Evolutionary conservation across 2,113 vertebrate species (phyloP).

Genomic region (Varanus komodoensis): DNA sequence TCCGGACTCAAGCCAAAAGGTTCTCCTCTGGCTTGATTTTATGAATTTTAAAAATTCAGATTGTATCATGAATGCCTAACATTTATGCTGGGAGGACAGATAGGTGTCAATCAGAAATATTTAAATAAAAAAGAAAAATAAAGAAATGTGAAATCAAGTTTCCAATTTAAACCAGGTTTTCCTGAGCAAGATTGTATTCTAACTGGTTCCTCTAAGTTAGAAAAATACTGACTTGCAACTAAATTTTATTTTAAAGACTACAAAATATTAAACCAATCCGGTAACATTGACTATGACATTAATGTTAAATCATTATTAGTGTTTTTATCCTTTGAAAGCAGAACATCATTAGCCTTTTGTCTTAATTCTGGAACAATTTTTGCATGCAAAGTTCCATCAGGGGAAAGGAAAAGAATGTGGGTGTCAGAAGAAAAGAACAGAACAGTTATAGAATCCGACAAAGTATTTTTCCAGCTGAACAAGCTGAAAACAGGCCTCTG

Average conservation of each 20-base stretch:
- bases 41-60: too few relatives aligned
- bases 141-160: too few relatives aligned
- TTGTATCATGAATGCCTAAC: too few relatives aligned
- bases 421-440: background rate
- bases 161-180: too few relatives aligned
- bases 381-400: background rate
- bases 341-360: background rate
- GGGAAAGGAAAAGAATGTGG: background rate
- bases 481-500: slow-evolving; percentile 40
- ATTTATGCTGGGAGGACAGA: too few relatives aligned
- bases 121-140: too few relatives aligned
- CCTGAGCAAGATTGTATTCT: too few relatives aligned
- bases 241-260: slow-evolving; percentile 28
- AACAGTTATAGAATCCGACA: slow-evolving; percentile 31
- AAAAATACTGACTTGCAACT: too few relatives aligned
- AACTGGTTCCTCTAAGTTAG: too few relatives aligned
- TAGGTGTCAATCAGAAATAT: too few relatives aligned
- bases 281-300: background rate
- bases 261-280: slow-evolving; percentile 27
- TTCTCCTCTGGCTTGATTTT: too few relatives aligned
- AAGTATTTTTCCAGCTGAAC: slow-evolving; percentile 53
- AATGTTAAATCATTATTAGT: slow-evolving; percentile 22
- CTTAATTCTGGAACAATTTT: background rate
- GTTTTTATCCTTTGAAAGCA: background rate
- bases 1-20: too few relatives aligned